These are phyloP conservation scores for Drosophila pseudoananassae DNA, from an alignment of 1,140 invertebrate genomes.

Conservation along the genomic window DNA sequence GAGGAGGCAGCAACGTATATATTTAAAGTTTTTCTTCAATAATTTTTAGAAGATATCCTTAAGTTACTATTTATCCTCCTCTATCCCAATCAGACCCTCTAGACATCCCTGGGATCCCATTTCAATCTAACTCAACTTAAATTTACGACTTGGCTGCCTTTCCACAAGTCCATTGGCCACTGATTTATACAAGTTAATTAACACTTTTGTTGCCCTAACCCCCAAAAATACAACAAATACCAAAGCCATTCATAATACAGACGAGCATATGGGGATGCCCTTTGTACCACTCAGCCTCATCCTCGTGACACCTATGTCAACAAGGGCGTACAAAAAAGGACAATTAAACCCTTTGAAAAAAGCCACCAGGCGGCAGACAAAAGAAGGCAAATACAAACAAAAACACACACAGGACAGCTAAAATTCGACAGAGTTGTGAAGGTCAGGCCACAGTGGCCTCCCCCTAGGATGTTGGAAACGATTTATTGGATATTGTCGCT, in stretches of 20 bases:
- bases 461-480: constrained; percentile 26
- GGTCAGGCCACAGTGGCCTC: constrained; percentile 40
- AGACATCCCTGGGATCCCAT: constrained; percentile 12
- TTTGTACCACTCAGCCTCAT: constrained; percentile 20
- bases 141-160: constrained; percentile 29
- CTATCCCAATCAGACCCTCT: constrained; percentile 11
- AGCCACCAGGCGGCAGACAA: constrained; percentile 52
- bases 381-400: constrained; percentile 62
- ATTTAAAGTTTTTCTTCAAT: not conserved
- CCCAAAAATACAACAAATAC: constrained; percentile 45
- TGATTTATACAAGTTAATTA: constrained; percentile 82
- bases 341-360: constrained; percentile 78
- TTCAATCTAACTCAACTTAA: constrained; percentile 24
- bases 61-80: not conserved
- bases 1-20: not conserved
- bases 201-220: constrained; percentile 60
- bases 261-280: constrained; percentile 13
- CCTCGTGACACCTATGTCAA: constrained; percentile 61
- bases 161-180: constrained; percentile 46
- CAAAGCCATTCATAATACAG: constrained; percentile 38
- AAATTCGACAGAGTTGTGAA: constrained; percentile 39
- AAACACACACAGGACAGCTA: constrained; percentile 22
- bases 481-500: constrained; percentile 79
- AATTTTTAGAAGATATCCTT: not conserved
- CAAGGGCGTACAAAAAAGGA: constrained; percentile 67